A percentile compares a stretch with the other conserved stretches of the same genome.
phyloP scores from a whole-genome alignment of 2,113 vertebrate genomes.

The Cichladusa arquata region DNA sequence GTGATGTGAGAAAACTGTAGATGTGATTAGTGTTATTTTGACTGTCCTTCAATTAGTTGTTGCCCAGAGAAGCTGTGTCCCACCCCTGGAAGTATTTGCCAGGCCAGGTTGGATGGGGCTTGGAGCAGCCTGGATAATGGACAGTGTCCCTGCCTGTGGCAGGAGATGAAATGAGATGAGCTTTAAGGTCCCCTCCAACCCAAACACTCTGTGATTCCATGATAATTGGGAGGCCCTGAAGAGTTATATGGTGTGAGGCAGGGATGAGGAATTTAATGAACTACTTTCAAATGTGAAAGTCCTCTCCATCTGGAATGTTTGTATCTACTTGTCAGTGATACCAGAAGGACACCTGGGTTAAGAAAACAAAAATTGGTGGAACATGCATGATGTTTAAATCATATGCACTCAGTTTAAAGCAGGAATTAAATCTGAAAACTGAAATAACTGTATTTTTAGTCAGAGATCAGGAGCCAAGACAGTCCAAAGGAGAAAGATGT shows the following conservation, averaged over 20 bases:
- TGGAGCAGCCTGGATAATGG: neutral
- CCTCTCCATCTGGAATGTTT: neutral
- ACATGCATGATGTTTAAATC: neutral
- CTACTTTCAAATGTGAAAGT: neutral
- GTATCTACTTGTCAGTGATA: neutral
- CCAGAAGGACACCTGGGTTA: neutral
- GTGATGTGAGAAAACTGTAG: neutral
- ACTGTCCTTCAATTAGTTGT: neutral
- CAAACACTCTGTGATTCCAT: neutral
- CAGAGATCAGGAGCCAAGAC: neutral
- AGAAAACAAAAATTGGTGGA: neutral
- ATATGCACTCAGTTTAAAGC: neutral
- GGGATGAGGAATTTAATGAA: neutral
- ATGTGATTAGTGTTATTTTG: neutral
- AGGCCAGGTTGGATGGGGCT: fast-evolving
- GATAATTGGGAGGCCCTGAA: neutral
- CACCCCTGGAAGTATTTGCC: neutral
- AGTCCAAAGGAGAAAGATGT: neutral
- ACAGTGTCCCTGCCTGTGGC: neutral
- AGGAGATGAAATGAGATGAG: neutral
- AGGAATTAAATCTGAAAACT: neutral
- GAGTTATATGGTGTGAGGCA: neutral
- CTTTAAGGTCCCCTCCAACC: neutral
- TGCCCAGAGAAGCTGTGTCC: neutral
- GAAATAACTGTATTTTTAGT: neutral